These are phyloP conservation scores for Chloromyia formosa DNA, from an alignment of 2,888 invertebrate species.

Conservation along the genomic window DNA sequence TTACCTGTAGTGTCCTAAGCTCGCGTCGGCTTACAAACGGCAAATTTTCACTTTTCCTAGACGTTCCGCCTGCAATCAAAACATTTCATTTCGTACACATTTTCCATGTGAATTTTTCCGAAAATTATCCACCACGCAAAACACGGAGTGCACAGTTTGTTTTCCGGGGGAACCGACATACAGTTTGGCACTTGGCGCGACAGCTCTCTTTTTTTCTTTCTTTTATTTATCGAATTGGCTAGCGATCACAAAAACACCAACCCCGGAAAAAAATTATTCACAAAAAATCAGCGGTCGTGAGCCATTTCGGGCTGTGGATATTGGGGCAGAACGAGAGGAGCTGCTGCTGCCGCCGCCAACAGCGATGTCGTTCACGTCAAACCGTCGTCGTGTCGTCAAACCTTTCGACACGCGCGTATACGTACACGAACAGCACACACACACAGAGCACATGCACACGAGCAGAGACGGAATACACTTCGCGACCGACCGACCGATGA, in stretches of 20 bases:
- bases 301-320: conserved; percentile 3
- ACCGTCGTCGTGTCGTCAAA: conserved; percentile 33
- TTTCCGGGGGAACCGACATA: too few species aligned
- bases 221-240: too few species aligned
- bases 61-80: not conserved
- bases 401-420: not conserved
- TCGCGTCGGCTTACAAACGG: too few species aligned
- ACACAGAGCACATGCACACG: too few species aligned
- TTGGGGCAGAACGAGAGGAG: too few species aligned
- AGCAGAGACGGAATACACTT: too few species aligned
- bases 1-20: conserved; percentile 22
- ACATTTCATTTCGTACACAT: conserved; percentile 22
- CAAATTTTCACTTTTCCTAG: too few species aligned
- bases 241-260: not conserved
- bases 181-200: too few species aligned
- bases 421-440: too few species aligned
- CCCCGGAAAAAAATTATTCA: not conserved
- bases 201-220: too few species aligned
- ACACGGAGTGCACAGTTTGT: not conserved
- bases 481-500: too few species aligned
- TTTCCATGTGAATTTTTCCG: not conserved
- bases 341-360: conserved; percentile 13
- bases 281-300: conserved; percentile 9
- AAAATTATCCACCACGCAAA: not conserved
- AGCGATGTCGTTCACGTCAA: conserved; percentile 32